Evolutionary conservation across 2,888 invertebrate genomes (phyloP).

Genomic region (Lapara coniferarum): DNA sequence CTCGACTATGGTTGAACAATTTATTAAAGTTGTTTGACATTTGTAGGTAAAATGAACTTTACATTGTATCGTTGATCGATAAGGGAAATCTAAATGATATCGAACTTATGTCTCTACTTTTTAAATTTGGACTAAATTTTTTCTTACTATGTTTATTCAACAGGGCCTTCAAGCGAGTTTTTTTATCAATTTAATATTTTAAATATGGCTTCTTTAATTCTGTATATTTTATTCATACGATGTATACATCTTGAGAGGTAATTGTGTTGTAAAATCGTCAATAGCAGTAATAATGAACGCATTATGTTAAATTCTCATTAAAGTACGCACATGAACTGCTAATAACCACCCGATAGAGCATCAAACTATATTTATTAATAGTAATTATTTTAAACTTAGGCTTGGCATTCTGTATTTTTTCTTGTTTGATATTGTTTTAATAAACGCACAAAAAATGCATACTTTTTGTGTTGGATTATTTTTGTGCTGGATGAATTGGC

Average conservation of each 20-base stretch:
- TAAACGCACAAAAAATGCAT: no score
- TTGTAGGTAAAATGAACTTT: no score
- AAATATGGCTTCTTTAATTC: not conserved
- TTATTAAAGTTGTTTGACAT: no score
- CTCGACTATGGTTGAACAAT: no score
- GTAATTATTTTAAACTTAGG: slow-evolving; percentile 12
- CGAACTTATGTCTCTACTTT: no score
- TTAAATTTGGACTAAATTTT: not conserved
- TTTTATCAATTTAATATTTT: not conserved
- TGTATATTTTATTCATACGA: slow-evolving; percentile 8
- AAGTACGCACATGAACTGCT: slow-evolving; percentile 8
- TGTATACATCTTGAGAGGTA: not conserved
- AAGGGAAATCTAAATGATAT: no score
- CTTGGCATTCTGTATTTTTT: not conserved
- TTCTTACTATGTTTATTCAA: not conserved
- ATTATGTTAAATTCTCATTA: slow-evolving; percentile 20
- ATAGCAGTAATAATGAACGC: slow-evolving; percentile 14
- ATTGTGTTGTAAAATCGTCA: slow-evolving; percentile 13
- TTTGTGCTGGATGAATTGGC: no score
- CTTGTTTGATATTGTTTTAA: not conserved
- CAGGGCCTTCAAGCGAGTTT: not conserved
- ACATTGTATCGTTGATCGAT: no score
- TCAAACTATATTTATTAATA: slow-evolving; percentile 1
- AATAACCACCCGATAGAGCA: slow-evolving; percentile 15
- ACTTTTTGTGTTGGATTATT: no score